Evolutionary conservation across 1,140 invertebrate genomes (phyloP), one percentile per base, ranked within the genome.

Genomic region (Steinernema feltiae): DNA sequence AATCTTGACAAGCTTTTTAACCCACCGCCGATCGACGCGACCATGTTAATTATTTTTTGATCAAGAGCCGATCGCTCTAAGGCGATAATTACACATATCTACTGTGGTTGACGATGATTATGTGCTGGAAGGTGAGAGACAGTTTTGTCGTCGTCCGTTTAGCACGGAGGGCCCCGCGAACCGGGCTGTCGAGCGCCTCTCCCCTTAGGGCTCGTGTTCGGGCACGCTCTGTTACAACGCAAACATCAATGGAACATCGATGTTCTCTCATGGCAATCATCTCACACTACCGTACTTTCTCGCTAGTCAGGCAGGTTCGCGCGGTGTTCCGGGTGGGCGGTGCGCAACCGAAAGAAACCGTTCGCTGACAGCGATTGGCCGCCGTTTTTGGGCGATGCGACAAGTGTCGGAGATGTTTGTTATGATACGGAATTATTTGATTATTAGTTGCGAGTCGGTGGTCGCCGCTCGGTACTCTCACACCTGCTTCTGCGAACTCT

Each of bases 381-480:
- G 53, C 53, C 53, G 53, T 63, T 63, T 63, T 63, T 63, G 53
- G 53, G 53, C 24, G 53, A 12, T 63, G 24, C 53, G 53, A 63
- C 53, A 63, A 63, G 53, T 63, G 53, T 63, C 53, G 53, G 53
- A 63, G 53, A 63, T 63, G 53, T 63, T 63, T 63, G 53, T 63
- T 63, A 63, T 63, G 53, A 63, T 63, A 63, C 53, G 53, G 53
- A 63, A 63, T 63, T 63, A 63, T 63, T 63, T 63, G 53, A 63
- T 63, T 63, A 63, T 63, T 63, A 63, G 53, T 63, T 63, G 53
- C 53, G 53, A 63, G 53, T 63, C 53, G 53, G 53, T 63, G 53
- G 53, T 63, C 24, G 53, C 53, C 53, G 12, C 7, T 27, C 53
- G 53, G 53, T 63, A 21, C 24, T 63, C 53, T 7, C 41, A 46